Percentiles rank a stretch among this genome's conserved stretches.
These are phyloP conservation scores for Lytechinus pictus DNA, from an alignment of 35 echinoderm and acorn worm genomes.

Conservation along the genomic window DNA sequence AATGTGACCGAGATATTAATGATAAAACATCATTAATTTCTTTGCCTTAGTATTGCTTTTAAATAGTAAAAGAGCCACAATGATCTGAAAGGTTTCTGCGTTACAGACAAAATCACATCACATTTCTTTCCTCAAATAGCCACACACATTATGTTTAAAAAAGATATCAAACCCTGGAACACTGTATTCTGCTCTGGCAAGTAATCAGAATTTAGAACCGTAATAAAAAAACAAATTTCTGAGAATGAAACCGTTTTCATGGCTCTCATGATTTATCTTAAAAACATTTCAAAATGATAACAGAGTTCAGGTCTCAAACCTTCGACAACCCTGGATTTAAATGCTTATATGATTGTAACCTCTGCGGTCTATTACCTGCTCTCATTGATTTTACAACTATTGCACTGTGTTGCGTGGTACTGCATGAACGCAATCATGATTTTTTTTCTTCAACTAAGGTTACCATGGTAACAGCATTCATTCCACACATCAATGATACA, in stretches of 20 bases:
- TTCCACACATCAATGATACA: not conserved
- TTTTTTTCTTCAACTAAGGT: not conserved
- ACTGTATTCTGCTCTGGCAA: not conserved
- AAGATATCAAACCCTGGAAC: conserved; percentile 18
- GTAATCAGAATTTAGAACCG: not conserved
- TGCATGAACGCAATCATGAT: not conserved
- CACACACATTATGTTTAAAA: not conserved
- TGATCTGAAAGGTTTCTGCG: not conserved
- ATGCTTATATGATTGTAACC: not conserved
- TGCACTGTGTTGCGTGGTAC: not conserved
- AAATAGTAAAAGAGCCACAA: not conserved
- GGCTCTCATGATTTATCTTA: no score
- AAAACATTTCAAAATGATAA: no score
- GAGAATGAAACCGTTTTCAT: not conserved
- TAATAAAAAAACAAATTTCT: not conserved
- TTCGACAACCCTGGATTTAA: not conserved
- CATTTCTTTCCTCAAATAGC: not conserved
- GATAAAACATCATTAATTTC: not conserved
- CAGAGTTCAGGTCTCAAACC: not conserved
- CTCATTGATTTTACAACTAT: not conserved
- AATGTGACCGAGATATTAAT: no score
- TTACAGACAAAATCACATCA: not conserved
- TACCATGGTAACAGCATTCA: not conserved
- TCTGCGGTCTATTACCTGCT: not conserved
- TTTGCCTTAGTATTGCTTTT: not conserved